phyloP scores from a whole-genome alignment of 2,888 invertebrate genomes.

The Leucophenga maculata region DNA sequence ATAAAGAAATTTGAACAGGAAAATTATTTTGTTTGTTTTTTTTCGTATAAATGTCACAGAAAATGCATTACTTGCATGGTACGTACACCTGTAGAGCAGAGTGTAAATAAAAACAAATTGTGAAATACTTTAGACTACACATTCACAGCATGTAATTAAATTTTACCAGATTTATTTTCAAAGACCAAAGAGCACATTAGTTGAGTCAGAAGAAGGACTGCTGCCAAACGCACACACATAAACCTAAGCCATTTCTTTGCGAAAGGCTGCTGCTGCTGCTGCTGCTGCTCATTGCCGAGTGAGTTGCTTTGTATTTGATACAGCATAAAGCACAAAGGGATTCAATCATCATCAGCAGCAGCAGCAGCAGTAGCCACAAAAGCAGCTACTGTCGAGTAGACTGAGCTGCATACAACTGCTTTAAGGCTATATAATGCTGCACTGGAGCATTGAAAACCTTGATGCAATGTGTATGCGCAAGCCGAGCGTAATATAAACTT shows the following conservation, averaged over 20 bases:
- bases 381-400: not conserved
- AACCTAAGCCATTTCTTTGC: not conserved
- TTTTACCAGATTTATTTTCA: not conserved
- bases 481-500: slow-evolving; percentile 65
- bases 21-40: too few species aligned
- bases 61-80: too few species aligned
- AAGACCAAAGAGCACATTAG: slow-evolving; percentile 7
- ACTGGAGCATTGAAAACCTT: not conserved
- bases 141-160: too few species aligned
- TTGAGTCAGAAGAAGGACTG: not conserved
- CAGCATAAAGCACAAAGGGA: slow-evolving; percentile 53
- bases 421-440: slow-evolving; percentile 3
- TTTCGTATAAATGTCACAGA: too few species aligned
- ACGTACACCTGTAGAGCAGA: too few species aligned
- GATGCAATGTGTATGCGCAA: slow-evolving; percentile 44
- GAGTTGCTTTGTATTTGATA: slow-evolving; percentile 11
- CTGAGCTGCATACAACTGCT: not conserved
- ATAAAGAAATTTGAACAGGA: too few species aligned
- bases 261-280: slow-evolving; percentile 48
- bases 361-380: slow-evolving; percentile 38
- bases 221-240: slow-evolving; percentile 11
- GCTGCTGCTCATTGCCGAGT: slow-evolving; percentile 56
- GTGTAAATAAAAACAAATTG: too few species aligned
- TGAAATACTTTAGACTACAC: too few species aligned
- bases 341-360: slow-evolving; percentile 63